phyloP scores from a whole-genome alignment of 2,113 vertebrate species.

The Rallus limicola region DNA sequence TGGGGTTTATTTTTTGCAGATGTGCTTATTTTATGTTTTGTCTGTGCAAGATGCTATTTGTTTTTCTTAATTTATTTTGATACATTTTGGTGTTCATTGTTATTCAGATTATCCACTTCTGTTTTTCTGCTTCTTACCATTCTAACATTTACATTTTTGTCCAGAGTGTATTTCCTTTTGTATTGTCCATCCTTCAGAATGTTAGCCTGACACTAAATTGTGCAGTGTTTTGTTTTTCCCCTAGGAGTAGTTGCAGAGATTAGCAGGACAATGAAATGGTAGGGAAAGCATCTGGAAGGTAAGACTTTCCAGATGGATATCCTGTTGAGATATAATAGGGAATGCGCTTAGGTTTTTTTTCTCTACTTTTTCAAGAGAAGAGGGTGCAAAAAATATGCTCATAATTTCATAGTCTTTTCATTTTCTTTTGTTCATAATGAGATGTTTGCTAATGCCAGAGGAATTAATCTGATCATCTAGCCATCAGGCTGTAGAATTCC shows the following conservation, averaged over 20 bases:
- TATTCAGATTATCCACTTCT: neutral
- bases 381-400: neutral
- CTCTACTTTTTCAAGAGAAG: neutral
- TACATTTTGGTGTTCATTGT: neutral
- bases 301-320: conserved; percentile 54
- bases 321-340: conserved; percentile 4
- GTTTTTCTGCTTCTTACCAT: neutral
- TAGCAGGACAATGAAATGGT: conserved; percentile 31
- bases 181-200: neutral
- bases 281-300: conserved; percentile 52
- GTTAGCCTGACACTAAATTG: neutral
- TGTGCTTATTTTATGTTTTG: neutral
- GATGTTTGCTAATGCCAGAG: neutral
- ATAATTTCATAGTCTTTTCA: neutral
- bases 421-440: neutral
- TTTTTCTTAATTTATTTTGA: neutral
- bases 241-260: conserved; percentile 2
- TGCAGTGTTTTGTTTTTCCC: neutral
- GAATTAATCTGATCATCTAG: neutral
- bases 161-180: neutral
- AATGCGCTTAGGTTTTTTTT: neutral
- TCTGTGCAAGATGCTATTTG: neutral
- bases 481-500: neutral
- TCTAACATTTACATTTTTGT: neutral
- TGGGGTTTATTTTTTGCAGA: neutral